Evolutionary conservation across 2,113 vertebrate genomes (phyloP), one percentile per base, ranked within the genome.

Genomic region (Spea multiplicata): DNA sequence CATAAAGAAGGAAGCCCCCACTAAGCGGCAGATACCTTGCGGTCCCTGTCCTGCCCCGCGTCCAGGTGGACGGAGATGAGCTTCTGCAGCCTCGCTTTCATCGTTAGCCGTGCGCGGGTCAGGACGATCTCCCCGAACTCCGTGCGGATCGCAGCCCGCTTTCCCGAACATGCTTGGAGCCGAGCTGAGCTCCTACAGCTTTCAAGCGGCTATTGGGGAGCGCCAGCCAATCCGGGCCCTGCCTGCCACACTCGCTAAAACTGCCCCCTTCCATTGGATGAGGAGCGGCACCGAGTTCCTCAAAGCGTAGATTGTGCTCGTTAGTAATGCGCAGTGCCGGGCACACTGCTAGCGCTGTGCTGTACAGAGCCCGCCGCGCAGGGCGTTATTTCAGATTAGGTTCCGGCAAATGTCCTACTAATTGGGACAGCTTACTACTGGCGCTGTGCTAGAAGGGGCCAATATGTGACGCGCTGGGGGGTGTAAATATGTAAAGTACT

Each of bases 81-180:
- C 57, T 82, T 87, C 61, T 87, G 86, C 61, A 88, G 86, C 47
- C 87, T 81, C 52, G 87, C 83, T 83, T 86, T 88, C 87, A 88
- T 88, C n/a, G n/a, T n/a, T n/a, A n/a, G n/a, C n/a, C n/a, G n/a
- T 73, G 76, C 79, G 61, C 76, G 78, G 30, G 17, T 76, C 78
- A 75, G 66, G 48, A 74, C 69, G 46, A 7, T 8, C 10, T 64
- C 4, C 55, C 44, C 30, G 44, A 13, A 57, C 64, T 75, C 50
- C 49, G 17, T 65, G 12, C 10, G 10, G 59, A 53, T 52, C 3
- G 3, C 14, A 30, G 57, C 4, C 44, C 49, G 13, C 17, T 49
- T 64, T 73, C 69, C 69, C 52, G 12, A 17, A 65, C 76, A 79
- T 78, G 61, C 61, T 55, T 46, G 14, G 3, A 13, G 7, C 16